Evolutionary conservation across 2,888 invertebrate species (phyloP), one percentile per base, ranked within the genome.

Genomic region (Sepioteuthis lessoniana): DNA sequence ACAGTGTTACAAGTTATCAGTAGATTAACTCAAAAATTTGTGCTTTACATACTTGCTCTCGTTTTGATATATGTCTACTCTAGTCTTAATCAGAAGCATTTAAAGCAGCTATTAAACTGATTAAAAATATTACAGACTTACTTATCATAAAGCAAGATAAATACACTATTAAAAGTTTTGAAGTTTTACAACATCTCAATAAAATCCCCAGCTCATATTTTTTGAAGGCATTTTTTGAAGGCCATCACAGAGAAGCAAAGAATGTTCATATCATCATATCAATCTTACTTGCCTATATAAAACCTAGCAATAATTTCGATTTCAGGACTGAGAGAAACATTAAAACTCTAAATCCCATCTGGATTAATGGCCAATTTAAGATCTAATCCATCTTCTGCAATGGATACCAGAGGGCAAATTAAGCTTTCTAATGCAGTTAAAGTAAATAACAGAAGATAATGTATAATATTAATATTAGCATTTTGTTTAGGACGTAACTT

Each of bases 341-440:
- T 76, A 76, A 76, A 76, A 76, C 76, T 76, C 76, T 76, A 16
- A 76, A 76, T 76, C 76, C 76, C n/a, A 10, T 76, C 76, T 76
- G 76, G 76, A 76, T 76, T 76, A 76, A 76, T 76, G 76, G 76
- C n/a, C 76, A n/a, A 76, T 76, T 76, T n/a, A 76, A 76, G n/a
- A 76, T 76, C 76, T 76, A 76, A 76, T n/a, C 76, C 76, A n/a
- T n/a, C 76, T 76, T 76, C 76, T 76, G 16, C 76, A n/a, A 76
- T 76, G 76, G n/a, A n/a, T 76, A 76, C 76, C 13, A 13, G 76
- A 76, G n/a, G 76, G 13, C 16, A n/a, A 76, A 76, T 76, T n/a
- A 35, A 76, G 55, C 55, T 55, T 55, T 55, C 55, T 55, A 55
- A 55, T 55, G 55, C 55, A 55, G 55, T 55, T 55, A 55, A 7